These are phyloP conservation scores for Gymnogyps californianus DNA, from an alignment of 2,113 vertebrate species.

Conservation along the genomic window DNA sequence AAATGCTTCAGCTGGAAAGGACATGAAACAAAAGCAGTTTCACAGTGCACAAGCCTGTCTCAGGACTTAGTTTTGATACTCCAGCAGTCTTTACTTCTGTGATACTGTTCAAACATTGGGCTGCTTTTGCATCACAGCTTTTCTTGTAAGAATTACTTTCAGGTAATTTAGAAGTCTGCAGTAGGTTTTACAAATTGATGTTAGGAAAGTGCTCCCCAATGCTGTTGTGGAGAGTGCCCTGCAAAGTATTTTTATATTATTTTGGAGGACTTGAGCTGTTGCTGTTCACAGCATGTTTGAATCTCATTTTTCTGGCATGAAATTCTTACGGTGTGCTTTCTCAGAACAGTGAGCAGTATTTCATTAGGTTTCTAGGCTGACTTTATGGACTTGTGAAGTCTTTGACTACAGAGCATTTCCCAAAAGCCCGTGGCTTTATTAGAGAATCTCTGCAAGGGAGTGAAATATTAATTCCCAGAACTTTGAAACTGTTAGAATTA, in stretches of 20 bases:
- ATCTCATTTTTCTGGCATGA: neutral
- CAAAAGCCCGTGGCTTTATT: neutral
- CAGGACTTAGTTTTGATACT: neutral
- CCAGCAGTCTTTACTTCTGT: rapidly evolving
- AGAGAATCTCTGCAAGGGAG: neutral
- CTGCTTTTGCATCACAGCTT: neutral
- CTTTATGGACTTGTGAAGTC: neutral
- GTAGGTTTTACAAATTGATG: neutral
- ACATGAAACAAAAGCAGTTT: neutral
- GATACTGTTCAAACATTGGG: neutral
- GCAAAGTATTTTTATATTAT: neutral
- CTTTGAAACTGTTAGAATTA: neutral
- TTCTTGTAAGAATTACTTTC: neutral
- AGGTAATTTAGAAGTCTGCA: neutral
- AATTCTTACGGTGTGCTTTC: neutral
- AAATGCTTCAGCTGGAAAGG: neutral
- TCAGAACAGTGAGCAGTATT: neutral
- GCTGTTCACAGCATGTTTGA: neutral
- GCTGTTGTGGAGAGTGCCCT: neutral
- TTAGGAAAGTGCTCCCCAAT: neutral
- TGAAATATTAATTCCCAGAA: neutral
- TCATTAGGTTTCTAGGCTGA: neutral
- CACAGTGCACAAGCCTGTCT: neutral
- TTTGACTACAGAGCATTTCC: neutral
- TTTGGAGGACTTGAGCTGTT: neutral